phyloP scores from a whole-genome alignment of 2,888 invertebrate species.

The Dryadula phaetusa region DNA sequence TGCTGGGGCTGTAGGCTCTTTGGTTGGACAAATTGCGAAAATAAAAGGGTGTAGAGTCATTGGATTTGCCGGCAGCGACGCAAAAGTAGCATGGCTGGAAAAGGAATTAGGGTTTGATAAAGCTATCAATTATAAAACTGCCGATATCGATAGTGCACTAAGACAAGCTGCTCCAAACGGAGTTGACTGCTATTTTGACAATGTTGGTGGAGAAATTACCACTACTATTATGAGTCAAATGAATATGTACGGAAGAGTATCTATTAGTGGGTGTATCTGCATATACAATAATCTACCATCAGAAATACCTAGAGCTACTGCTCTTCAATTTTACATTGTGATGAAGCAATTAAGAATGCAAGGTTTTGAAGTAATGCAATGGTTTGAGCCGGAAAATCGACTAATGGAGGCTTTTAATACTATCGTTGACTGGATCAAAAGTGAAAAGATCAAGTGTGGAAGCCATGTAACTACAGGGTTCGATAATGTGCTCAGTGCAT shows the following conservation, averaged over 20 bases:
- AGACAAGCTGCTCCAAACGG: conserved; percentile 86
- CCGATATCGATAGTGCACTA: conserved; percentile 75
- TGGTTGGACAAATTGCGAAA: conserved; percentile 90
- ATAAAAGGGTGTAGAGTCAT: conserved; percentile 84
- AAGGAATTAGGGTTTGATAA: conserved; percentile 86
- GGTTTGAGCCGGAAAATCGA: neutral
- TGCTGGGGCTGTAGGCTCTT: conserved; percentile 88
- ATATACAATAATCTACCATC: conserved; percentile 60
- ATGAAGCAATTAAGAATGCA: conserved; percentile 78
- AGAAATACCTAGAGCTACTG: conserved; percentile 59
- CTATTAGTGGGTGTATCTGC: conserved; percentile 66
- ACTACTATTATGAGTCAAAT: conserved; percentile 83
- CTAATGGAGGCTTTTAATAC: neutral
- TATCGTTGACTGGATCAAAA: conserved; percentile 10
- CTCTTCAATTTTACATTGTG: conserved; percentile 83
- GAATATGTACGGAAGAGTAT: conserved; percentile 68
- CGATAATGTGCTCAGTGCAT: conserved; percentile 87
- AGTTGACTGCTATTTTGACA: conserved; percentile 89
- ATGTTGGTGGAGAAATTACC: conserved; percentile 87
- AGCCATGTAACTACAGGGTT: conserved; percentile 89
- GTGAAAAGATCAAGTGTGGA: conserved; percentile 85
- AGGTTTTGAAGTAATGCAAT: conserved; percentile 6
- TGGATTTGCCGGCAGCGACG: conserved; percentile 87
- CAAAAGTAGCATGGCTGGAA: conserved; percentile 87
- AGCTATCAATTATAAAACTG: conserved; percentile 88